Evolutionary conservation across 1,140 invertebrate species (phyloP), one percentile per base, ranked within the genome.

Genomic region (Ostrea edulis): DNA sequence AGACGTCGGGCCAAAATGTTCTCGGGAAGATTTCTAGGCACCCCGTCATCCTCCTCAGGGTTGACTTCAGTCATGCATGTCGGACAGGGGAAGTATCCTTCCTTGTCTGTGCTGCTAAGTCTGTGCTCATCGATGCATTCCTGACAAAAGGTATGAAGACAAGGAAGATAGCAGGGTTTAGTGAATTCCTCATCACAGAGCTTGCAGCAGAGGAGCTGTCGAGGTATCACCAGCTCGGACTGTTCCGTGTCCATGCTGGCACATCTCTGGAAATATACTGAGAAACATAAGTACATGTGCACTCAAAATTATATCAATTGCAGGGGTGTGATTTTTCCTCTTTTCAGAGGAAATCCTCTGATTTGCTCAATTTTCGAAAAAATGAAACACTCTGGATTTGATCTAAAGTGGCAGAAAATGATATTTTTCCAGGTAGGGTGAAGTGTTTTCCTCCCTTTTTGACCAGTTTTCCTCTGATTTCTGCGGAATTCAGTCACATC

Each of bases 121-220:
- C 92, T 87, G 85, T 94, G 89, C 53, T 85, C 89, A n/a, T 95
- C 94, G 20, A 97, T 95, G 90, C 98, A 99, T 81, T 96, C 95
- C 95, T 98, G 97, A 95, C 98, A 98, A 95, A 98, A 98, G 2
- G 98, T 97, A 95, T 99, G 98, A 90, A 99, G 96, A 95, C 98
- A 99, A 90, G 97, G 97, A 89, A 99, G 96, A 85, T 98, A 97
- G 90, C 97, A 96, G 81, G 98, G 94, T 97, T 92, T 88, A 77
- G 92, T 93, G 90, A 91, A 94, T 58, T 93, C 93, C 58, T 94
- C 93, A 22, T 92, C 90, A 83, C 94, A 94, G 82, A 94, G 90
- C 62, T 92, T 92, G 86, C 94, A 94, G 88, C 91, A 92, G 9
- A 94, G 91, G 71, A 93, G 92, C 81, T 92, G 90, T 17, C 92